phyloP scores from a whole-genome alignment of 2,888 invertebrate species.

The Rotaria macrura region DNA sequence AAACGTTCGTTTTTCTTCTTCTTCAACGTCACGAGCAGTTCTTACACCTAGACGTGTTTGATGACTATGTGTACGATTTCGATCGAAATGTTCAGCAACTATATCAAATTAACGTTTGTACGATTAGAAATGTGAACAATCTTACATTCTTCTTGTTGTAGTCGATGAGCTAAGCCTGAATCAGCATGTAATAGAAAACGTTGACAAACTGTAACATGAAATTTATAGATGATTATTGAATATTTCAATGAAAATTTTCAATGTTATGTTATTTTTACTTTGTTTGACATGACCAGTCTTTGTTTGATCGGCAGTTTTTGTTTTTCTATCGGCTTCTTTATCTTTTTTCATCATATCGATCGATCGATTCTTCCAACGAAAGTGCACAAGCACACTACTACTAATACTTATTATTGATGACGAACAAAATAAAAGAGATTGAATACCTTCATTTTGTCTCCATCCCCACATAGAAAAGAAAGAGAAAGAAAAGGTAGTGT shows the following conservation, averaged over 20 bases:
- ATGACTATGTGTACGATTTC: constrained; percentile 9
- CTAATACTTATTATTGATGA: neutral
- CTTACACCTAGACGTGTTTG: neutral
- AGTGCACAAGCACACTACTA: neutral
- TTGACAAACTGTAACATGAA: neutral
- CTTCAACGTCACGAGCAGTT: neutral
- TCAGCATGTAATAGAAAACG: neutral
- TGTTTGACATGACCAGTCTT: neutral
- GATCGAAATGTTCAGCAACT: constrained; percentile 14
- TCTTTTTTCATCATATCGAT: neutral
- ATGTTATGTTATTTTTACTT: neutral
- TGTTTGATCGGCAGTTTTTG: neutral
- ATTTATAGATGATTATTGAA: neutral
- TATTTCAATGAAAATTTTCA: no score
- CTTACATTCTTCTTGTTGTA: constrained; percentile 17
- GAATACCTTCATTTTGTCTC: neutral
- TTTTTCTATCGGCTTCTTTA: neutral
- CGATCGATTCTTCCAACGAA: neutral
- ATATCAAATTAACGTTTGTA: neutral
- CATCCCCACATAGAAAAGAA: neutral
- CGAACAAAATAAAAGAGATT: neutral
- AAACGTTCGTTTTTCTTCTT: neutral
- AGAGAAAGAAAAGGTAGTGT: neutral
- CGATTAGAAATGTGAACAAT: no score
- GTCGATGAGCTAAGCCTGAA: neutral